Evolutionary conservation across 2,113 vertebrate genomes (phyloP).

Genomic region (Eulemur macaco): DNA sequence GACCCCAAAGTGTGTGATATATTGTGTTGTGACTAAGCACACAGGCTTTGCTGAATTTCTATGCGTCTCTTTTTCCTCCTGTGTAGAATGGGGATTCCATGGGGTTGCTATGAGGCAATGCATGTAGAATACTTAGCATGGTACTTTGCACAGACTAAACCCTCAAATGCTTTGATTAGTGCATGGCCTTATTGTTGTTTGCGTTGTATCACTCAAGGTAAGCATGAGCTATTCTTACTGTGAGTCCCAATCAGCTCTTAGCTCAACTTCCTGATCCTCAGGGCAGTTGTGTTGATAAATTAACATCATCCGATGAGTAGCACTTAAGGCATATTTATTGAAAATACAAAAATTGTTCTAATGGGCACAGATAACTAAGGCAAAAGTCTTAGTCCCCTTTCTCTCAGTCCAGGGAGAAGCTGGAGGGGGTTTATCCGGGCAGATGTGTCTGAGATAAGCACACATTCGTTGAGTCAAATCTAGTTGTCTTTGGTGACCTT

Average conservation of each 20-base stretch:
- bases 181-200: neutral
- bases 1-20: accelerated
- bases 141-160: neutral
- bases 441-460: neutral
- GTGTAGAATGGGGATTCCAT: neutral
- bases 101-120: neutral
- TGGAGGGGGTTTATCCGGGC: neutral
- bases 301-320: neutral
- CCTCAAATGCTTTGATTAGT: neutral
- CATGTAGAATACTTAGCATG: neutral
- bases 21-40: accelerated
- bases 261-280: neutral
- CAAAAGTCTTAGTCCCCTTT: neutral
- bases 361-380: neutral
- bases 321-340: neutral
- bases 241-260: neutral
- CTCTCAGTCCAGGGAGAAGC: neutral
- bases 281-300: neutral
- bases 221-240: neutral
- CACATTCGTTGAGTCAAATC: neutral
- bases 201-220: neutral
- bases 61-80: neutral
- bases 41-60: neutral
- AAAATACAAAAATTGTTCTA: neutral
- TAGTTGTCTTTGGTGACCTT: neutral